phyloP scores from a whole-genome alignment of 2,888 invertebrate species.

The Globia sparganii region DNA sequence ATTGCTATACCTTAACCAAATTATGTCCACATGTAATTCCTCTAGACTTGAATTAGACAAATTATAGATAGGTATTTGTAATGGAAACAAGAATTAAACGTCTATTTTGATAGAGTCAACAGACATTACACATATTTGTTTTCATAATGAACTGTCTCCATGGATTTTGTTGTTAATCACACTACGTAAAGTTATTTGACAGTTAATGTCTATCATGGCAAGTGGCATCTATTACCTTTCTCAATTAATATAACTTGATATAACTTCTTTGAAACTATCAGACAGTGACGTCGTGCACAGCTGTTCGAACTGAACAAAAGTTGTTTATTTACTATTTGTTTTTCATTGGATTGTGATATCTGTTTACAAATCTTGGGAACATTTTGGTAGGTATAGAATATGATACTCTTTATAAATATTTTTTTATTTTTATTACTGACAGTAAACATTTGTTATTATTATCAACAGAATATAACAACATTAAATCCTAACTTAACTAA shows the following conservation, averaged over 20 bases:
- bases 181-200: slow-evolving; percentile 1
- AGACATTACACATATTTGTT: slow-evolving; percentile 21
- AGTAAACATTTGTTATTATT: too few species aligned
- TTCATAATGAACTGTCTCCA: slow-evolving; percentile 9
- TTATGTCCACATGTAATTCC: not conserved
- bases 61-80: slow-evolving; percentile 1
- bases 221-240: slow-evolving; percentile 6
- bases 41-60: not conserved
- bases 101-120: not conserved
- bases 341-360: not conserved
- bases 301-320: slow-evolving; percentile 3
- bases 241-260: not conserved
- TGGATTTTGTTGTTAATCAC: slow-evolving; percentile 5
- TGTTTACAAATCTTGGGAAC: not conserved
- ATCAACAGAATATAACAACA: too few species aligned
- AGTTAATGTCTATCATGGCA: slow-evolving; percentile 2
- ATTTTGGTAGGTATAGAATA: too few species aligned
- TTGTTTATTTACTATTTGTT: slow-evolving; percentile 2
- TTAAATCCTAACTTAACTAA: too few species aligned
- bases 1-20: not conserved
- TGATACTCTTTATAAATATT: too few species aligned
- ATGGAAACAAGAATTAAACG: slow-evolving; percentile 8
- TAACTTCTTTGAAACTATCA: slow-evolving; percentile 3
- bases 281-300: not conserved
- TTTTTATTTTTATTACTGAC: too few species aligned